These are phyloP conservation scores for Chalcis sispes DNA, from an alignment of 2,888 invertebrate species.

Conservation along the genomic window DNA sequence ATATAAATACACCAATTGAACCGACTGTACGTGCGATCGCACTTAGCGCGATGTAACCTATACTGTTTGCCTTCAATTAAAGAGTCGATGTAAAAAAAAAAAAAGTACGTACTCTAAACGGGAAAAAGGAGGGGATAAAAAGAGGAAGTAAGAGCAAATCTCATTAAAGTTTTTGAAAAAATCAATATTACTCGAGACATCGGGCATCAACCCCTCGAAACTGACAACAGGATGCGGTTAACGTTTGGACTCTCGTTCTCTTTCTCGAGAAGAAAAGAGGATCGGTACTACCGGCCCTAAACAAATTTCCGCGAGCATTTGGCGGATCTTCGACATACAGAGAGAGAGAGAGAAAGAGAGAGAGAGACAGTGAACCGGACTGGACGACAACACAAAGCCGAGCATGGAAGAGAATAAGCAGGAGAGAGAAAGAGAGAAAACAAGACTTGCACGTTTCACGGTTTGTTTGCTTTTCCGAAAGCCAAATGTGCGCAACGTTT, in stretches of 20 bases:
- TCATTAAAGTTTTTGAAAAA: too few relatives aligned
- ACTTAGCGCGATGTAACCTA: too few relatives aligned
- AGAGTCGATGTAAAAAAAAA: too few relatives aligned
- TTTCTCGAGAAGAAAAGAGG: conserved; percentile 24
- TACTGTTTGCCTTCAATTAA: too few relatives aligned
- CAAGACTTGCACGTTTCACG: conserved; percentile 32
- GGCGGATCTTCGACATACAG: conserved; percentile 46
- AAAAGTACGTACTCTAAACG: too few relatives aligned
- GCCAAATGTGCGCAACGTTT: conserved; percentile 44
- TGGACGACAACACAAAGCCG: conserved; percentile 1
- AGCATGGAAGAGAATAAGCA: conserved; percentile 42
- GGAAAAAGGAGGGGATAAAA: too few relatives aligned
- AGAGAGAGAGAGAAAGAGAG: conserved; percentile 37
- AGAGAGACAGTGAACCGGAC: not conserved
- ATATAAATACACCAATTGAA: too few relatives aligned
- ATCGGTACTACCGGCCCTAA: conserved; percentile 18
- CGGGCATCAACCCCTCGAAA: too few relatives aligned
- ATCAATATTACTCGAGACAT: too few relatives aligned
- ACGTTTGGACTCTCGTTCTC: conserved; percentile 25
- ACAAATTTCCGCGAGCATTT: conserved; percentile 52
- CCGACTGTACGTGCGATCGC: too few relatives aligned
- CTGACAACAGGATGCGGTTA: conserved; percentile 13
- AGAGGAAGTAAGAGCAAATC: too few relatives aligned
- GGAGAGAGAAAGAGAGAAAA: conserved; percentile 1
- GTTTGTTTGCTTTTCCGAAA: conserved; percentile 55